A percentile compares a stretch with the other conserved stretches of the same genome.
These are phyloP conservation scores for Nephotettix cincticeps DNA, from an alignment of 1,140 invertebrate species.

Conservation along the genomic window DNA sequence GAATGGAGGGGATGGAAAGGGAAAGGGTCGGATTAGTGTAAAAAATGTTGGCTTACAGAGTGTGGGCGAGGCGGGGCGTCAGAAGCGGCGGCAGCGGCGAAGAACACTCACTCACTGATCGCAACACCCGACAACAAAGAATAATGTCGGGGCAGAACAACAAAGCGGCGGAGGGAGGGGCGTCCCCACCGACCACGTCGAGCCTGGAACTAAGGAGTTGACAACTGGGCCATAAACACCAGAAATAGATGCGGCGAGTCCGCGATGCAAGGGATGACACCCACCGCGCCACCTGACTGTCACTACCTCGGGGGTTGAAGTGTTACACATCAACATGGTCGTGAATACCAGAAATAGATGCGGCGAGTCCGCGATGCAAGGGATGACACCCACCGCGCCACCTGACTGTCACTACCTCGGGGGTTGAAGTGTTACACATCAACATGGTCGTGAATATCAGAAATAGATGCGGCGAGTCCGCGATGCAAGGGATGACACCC, in stretches of 20 bases:
- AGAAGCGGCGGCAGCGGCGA: not conserved
- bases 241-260: too few species aligned
- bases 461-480: too few species aligned
- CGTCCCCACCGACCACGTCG: too few species aligned
- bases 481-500: too few species aligned
- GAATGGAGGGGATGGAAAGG: not conserved
- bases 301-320: not conserved
- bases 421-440: not conserved
- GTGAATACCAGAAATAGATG: too few species aligned
- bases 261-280: too few species aligned
- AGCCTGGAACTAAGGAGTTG: too few species aligned
- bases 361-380: too few species aligned
- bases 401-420: not conserved
- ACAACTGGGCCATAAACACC: too few species aligned
- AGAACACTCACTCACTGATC: not conserved
- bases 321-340: not conserved
- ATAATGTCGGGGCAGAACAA: not conserved
- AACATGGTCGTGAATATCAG: too few species aligned
- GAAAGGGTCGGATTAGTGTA: not conserved
- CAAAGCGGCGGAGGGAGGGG: not conserved
- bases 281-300: too few species aligned
- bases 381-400: too few species aligned
- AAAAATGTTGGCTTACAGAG: conserved; percentile 9
- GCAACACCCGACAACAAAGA: conserved; percentile 2
- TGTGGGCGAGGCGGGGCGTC: not conserved